Conservation (phyloP, 1,140 invertebrate species). For the Cotesia chilonis region DNA sequence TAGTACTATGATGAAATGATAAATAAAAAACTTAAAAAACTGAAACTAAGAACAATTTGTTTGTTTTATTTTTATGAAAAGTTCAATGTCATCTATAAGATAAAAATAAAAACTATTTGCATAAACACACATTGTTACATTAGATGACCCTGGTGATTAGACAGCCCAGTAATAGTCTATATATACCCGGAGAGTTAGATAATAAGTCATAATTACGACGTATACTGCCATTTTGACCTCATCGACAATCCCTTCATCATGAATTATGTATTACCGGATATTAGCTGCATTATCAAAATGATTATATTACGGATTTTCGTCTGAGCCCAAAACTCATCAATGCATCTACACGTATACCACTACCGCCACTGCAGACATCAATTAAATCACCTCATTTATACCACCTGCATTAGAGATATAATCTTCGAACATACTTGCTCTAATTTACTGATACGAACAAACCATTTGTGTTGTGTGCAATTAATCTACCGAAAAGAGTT, state of each 20-base stretch:
- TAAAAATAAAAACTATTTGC: constrained; percentile 36
- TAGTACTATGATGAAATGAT: too few relatives aligned
- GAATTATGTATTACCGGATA: constrained; percentile 38
- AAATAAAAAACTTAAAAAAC: too few relatives aligned
- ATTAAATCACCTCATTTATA: constrained; percentile 1
- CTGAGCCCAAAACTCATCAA: background rate
- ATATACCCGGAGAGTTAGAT: constrained; percentile 34
- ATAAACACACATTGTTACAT: constrained; percentile 41
- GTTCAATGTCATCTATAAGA: background rate
- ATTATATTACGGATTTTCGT: background rate
- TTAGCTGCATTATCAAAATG: constrained; percentile 32
- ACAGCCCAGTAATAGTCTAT: too few relatives aligned
- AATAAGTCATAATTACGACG: constrained; percentile 44
- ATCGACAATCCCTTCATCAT: constrained; percentile 27
- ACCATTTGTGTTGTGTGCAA: too few relatives aligned
- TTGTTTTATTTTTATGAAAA: too few relatives aligned
- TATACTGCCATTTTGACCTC: constrained; percentile 20
- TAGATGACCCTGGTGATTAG: too few relatives aligned
- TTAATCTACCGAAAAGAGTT: too few relatives aligned
- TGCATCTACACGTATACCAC: background rate
- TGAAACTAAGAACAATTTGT: too few relatives aligned
- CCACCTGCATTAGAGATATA: too few relatives aligned
- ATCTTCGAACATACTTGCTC: too few relatives aligned
- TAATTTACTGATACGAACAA: too few relatives aligned
- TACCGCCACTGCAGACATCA: background rate